phyloP scores from a whole-genome alignment of 1,140 invertebrate species.

The Drosophila mojavensis region DNA sequence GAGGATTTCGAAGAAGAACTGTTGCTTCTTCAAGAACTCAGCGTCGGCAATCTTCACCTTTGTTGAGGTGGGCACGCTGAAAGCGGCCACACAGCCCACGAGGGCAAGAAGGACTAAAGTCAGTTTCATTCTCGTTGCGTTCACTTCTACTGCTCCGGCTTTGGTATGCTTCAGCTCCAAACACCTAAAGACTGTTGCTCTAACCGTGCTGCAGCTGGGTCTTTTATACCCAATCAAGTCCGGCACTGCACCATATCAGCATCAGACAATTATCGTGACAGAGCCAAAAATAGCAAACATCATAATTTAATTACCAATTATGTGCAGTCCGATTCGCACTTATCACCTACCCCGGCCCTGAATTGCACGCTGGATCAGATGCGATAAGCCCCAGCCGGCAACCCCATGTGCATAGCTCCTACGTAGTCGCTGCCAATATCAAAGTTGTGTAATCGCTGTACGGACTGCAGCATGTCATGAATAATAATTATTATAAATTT shows the following conservation, averaged over 20 bases:
- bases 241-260: constrained; percentile 51
- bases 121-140: constrained; percentile 62
- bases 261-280: not conserved
- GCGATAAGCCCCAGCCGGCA: constrained; percentile 18
- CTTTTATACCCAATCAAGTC: constrained; percentile 47
- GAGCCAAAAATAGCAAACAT: constrained; percentile 23
- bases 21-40: constrained; percentile 85
- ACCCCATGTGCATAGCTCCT: constrained; percentile 14
- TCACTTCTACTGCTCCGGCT: constrained; percentile 63
- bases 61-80: constrained; percentile 49
- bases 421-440: constrained; percentile 3
- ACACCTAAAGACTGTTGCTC: constrained; percentile 77
- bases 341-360: constrained; percentile 14
- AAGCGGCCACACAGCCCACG: constrained; percentile 65
- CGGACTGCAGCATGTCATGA: not conserved
- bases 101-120: constrained; percentile 66
- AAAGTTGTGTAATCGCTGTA: constrained; percentile 6
- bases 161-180: constrained; percentile 56
- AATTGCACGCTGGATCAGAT: constrained; percentile 14
- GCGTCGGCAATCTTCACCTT: constrained; percentile 65
- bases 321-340: constrained; percentile 31
- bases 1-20: constrained; percentile 87
- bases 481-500: constrained; percentile 12
- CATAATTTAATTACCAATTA: constrained; percentile 17
- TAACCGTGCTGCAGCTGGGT: not conserved